Evolutionary conservation across 2,797 vertebrate genomes (phyloP), one percentile per base, ranked within the genome.

Genomic region (Hydrophis major): DNA sequence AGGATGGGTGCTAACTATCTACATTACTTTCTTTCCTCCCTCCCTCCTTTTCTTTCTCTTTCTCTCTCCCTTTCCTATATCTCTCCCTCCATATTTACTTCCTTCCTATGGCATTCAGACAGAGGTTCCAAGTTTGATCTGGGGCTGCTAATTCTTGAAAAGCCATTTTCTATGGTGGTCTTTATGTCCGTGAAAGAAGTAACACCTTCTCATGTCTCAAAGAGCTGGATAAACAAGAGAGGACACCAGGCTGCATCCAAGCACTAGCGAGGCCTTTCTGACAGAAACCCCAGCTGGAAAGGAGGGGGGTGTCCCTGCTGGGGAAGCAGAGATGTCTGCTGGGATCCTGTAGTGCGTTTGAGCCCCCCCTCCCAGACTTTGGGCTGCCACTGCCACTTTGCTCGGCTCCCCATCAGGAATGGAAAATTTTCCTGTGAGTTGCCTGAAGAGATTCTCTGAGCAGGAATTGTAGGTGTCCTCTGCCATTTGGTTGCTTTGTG

Each of bases 391-490:
- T 42, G 18, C 4, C 20, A 1, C 2, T 27, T 92, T 69, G 92
- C 89, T 18, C 0, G 87, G 87, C 66, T 90, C 92, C 25, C n/a
- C 87, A 93, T 93, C 91, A 95, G 89, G 66, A 4, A 86, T 87
- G 93, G 95, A 96, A 95, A 50, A 74, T 94, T 96, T 96, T 95
- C 96, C 96, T 97, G 95, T 97, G 97, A 98, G 97, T 97, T 97
- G 97, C 97, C 97, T 98, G 95, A 96, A 98, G 99, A 99, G 99
- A 99, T 98, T 98, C 98, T 98, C 98, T 99, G 99, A 98, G 99
- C 99, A 99, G 98, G 96, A 97, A 97, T 98, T 98, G 99, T 99
- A 97, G 98, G 98, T 99, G 98, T 99, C 99, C 98, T 98, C 98
- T 97, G 78, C 57, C 16, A 98, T 98, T 98, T 98, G 98, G 97